Conservation (phyloP, 2,113 vertebrate genomes). For the Salvelinus sp. region DNA sequence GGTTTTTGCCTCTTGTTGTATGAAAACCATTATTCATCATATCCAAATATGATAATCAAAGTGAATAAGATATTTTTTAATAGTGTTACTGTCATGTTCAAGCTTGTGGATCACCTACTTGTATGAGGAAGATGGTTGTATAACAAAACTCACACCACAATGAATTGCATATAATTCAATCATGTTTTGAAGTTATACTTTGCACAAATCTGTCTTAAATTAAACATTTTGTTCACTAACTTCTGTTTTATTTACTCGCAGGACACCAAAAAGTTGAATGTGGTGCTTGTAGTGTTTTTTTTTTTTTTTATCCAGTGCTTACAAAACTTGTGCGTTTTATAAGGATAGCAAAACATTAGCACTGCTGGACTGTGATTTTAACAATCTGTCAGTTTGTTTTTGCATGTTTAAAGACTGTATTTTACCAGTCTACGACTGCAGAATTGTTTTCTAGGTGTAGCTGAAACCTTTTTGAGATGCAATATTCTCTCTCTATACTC, state of each 20-base stretch:
- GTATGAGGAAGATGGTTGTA: constrained; percentile 19
- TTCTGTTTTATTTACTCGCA: constrained; percentile 26
- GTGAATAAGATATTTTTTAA: constrained; percentile 3
- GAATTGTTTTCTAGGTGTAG: constrained; percentile 43
- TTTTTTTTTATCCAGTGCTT: constrained; percentile 57
- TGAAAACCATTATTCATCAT: constrained; percentile 11
- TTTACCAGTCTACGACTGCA: no score
- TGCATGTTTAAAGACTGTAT: constrained; percentile 45
- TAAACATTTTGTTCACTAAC: not conserved
- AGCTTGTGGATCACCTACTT: not conserved
- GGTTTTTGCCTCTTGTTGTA: constrained; percentile 16
- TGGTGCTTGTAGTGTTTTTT: constrained; percentile 39
- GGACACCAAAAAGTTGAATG: constrained; percentile 50
- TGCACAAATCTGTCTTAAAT: constrained; percentile 61
- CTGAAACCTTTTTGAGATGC: constrained; percentile 54
- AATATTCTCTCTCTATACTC: constrained; percentile 53
- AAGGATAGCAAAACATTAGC: constrained; percentile 7
- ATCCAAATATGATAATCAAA: constrained; percentile 10
- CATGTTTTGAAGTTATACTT: constrained; percentile 48
- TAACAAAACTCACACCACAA: constrained; percentile 21
- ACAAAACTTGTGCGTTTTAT: constrained; percentile 38
- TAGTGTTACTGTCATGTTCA: constrained; percentile 4
- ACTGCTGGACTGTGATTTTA: constrained; percentile 17
- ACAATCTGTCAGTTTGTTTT: constrained; percentile 25
- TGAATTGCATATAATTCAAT: constrained; percentile 60